Percentiles rank a stretch among this genome's conserved stretches.
phyloP scores from a whole-genome alignment of 2,888 invertebrate species.

The Eupithecia subfuscata region DNA sequence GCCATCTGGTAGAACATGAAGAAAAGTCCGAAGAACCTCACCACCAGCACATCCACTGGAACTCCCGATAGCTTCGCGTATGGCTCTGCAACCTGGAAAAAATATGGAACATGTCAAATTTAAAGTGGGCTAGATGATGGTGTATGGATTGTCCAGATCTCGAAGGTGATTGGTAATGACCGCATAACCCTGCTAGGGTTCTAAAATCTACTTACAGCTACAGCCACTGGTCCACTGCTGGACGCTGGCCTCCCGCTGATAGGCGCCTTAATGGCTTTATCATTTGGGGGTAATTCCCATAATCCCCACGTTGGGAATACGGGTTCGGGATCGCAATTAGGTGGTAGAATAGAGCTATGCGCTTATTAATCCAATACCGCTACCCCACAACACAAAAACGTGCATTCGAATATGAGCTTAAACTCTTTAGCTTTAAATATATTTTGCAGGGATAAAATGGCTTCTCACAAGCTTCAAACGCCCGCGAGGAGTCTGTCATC shows the following conservation, averaged over 20 bases:
- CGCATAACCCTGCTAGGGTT: background rate
- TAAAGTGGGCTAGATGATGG: background rate
- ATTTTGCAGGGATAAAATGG: too few relatives aligned
- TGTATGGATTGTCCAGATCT: too few relatives aligned
- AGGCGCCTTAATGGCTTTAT: background rate
- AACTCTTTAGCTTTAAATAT: too few relatives aligned
- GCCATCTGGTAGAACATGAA: conserved; percentile 98
- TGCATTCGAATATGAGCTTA: too few relatives aligned
- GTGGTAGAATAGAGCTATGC: background rate
- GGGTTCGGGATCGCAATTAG: background rate
- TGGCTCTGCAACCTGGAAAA: conserved; percentile 85
- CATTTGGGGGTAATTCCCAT: background rate
- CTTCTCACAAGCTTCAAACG: too few relatives aligned
- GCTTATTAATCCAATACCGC: too few relatives aligned
- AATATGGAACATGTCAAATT: background rate
- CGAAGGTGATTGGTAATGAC: too few relatives aligned
- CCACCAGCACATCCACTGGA: conserved; percentile 90
- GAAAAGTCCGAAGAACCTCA: conserved; percentile 96
- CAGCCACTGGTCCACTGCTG: background rate
- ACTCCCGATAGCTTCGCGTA: conserved; percentile 89
- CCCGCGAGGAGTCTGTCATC: too few relatives aligned
- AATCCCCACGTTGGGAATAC: background rate
- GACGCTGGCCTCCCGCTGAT: background rate
- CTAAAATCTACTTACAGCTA: background rate
- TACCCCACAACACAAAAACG: too few relatives aligned